Conservation (phyloP, 1,140 invertebrate species). For the Hylaeus anthracinus region DNA sequence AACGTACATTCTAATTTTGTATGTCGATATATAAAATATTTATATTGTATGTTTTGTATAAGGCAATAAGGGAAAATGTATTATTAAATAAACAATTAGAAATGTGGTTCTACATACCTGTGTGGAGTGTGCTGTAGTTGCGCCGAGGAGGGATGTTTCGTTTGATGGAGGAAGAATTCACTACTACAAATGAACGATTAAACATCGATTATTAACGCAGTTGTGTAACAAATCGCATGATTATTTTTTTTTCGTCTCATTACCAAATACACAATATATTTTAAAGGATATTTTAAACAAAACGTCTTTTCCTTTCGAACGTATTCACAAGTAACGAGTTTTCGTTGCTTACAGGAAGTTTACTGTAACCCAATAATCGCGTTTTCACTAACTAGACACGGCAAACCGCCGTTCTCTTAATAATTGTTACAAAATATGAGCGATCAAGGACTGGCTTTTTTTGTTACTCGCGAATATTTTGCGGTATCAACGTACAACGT, state of each 20-base stretch:
- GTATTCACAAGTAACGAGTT: constrained; percentile 68
- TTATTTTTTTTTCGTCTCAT: constrained; percentile 67
- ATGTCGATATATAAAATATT: constrained; percentile 22
- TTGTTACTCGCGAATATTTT: background rate
- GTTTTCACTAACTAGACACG: constrained; percentile 11
- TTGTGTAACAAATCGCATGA: constrained; percentile 69
- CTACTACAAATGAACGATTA: no score
- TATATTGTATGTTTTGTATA: constrained; percentile 6
- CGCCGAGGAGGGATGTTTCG: no score
- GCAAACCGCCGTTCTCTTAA: constrained; percentile 3
- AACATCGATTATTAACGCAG: background rate
- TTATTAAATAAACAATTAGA: constrained; percentile 11
- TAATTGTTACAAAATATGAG: constrained; percentile 45
- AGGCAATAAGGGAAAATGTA: background rate
- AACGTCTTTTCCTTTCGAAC: constrained; percentile 41
- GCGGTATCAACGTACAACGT: background rate
- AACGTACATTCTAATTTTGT: constrained; percentile 14
- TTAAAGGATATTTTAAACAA: constrained; percentile 69
- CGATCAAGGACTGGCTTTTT: background rate
- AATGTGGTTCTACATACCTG: background rate
- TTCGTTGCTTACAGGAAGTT: constrained; percentile 51
- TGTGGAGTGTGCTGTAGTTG: background rate
- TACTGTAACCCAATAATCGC: constrained; percentile 35
- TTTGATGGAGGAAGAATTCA: no score
- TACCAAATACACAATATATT: constrained; percentile 74